Evolutionary conservation across 2,797 vertebrate species (phyloP).

Genomic region (Notolabrus celidotus): DNA sequence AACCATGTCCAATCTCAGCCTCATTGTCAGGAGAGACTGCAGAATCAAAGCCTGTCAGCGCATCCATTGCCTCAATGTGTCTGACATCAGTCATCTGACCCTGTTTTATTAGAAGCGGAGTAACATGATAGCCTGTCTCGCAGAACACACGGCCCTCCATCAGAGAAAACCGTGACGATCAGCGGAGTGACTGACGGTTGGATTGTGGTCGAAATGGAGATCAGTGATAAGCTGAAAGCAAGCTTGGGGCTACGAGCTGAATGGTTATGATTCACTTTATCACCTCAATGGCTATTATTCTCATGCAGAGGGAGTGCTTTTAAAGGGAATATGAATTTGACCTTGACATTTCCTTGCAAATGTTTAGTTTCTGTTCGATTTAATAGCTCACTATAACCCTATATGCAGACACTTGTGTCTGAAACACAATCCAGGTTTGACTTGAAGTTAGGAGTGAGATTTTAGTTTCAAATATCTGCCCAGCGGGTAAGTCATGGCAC

Average conservation of each 20-base stretch:
- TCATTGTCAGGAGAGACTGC: conserved; percentile 20
- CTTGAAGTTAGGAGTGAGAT: background rate
- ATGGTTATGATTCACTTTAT: conserved; percentile 49
- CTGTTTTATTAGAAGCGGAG: conserved; percentile 46
- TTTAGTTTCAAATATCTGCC: background rate
- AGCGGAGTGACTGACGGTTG: conserved; percentile 35
- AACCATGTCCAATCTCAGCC: conserved; percentile 11
- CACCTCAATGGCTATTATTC: conserved; percentile 16
- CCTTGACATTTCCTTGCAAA: conserved; percentile 29
- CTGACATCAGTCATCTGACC: conserved; percentile 53
- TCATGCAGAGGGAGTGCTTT: conserved; percentile 13
- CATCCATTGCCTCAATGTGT: conserved; percentile 23
- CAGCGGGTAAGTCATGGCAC: background rate
- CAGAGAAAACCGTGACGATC: conserved; percentile 41
- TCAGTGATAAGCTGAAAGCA: conserved; percentile 24
- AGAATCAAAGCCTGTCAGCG: conserved; percentile 28
- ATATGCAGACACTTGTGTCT: background rate
- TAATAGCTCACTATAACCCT: background rate
- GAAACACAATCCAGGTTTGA: background rate
- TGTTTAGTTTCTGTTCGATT: background rate
- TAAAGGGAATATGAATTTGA: conserved; percentile 29
- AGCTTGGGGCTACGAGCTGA: conserved; percentile 31
- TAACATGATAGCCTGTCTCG: conserved; percentile 35
- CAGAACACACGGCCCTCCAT: conserved; percentile 20
- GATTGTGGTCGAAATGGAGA: conserved; percentile 46